Base-by-base conservation (phyloP, 1,140 invertebrate genomes). In the Thaumetopoea pityocampa region DNA sequence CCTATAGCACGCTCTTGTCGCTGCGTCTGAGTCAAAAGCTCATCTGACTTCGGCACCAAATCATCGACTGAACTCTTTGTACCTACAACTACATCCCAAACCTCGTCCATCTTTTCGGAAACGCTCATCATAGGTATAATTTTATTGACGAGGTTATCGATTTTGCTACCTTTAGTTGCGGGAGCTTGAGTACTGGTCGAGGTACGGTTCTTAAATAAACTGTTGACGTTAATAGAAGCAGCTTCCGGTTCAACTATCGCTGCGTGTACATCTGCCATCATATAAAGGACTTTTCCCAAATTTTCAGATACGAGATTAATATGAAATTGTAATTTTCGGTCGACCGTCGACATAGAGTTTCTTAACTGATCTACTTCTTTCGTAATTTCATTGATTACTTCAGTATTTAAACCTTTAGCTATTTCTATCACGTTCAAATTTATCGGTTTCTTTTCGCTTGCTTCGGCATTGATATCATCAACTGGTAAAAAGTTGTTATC, bases 81-180 rank as follows among this genome's bases (percentile, higher is more conserved):
- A 1, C 93, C 93, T 3, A 95, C 92, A 9, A 95, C 92, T 7
- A 95, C 92, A 60, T 93, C 91, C 93, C 93, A 95, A 3, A 95
- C 92, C 82, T 95, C 92, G 53, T 95, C 93, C 92, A 95, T 95
- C 77, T 95, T 95, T 64, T 93, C 92, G 0, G 92, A 93, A 0
- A 95, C 93, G n/a, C 89, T 91, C 26, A 94, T 88, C 74, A 95
- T 93, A 0, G 94, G 93, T 44, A 90, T 89, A 66, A 94, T 94
- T 79, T 93, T 91, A 45, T 92, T 89, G 0, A 92, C 90, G 1
- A 94, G 79, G 6, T 87, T 88, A 76, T 94, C 93, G 46, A 94
- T 89, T 84, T 94, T 95, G 60, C 90, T 94, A 4, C 87, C 87
- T 52, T 89, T 90, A 1, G 86, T 65, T 0, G 85, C 52, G 1